A percentile compares a stretch with the other conserved stretches of the same genome.
Conservation (phyloP, 2,888 invertebrate genomes). For the Pammene aurita region DNA sequence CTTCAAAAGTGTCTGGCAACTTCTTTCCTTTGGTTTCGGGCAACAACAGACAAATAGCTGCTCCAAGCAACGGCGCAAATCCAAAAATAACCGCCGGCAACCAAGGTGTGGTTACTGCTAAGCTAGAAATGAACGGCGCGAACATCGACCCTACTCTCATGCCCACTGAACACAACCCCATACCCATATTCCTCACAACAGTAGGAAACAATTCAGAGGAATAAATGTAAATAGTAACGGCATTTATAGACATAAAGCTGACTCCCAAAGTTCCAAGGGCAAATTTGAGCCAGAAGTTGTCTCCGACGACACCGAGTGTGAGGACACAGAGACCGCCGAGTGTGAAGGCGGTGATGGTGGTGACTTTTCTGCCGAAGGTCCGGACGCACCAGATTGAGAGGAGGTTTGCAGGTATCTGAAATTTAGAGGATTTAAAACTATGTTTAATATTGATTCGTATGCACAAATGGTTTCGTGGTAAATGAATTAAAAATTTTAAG, state of each 20-base stretch:
- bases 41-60: slow-evolving; percentile 84
- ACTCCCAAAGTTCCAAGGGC: slow-evolving; percentile 88
- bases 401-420: slow-evolving; percentile 85
- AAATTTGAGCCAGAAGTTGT: slow-evolving; percentile 80
- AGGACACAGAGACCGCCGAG: slow-evolving; percentile 85
- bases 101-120: slow-evolving; percentile 81
- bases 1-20: slow-evolving; percentile 89
- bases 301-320: slow-evolving; percentile 81
- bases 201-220: slow-evolving; percentile 95
- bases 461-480: too few species aligned
- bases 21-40: slow-evolving; percentile 90
- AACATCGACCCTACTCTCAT: slow-evolving; percentile 93
- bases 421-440: neutral
- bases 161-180: slow-evolving; percentile 92
- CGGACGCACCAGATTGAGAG: slow-evolving; percentile 83
- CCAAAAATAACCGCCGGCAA: slow-evolving; percentile 90
- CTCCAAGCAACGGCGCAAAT: slow-evolving; percentile 85
- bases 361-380: slow-evolving; percentile 85
- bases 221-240: slow-evolving; percentile 92
- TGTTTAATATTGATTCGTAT: neutral
- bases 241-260: slow-evolving; percentile 90
- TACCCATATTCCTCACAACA: slow-evolving; percentile 92
- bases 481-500: too few species aligned
- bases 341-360: slow-evolving; percentile 83
- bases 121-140: slow-evolving; percentile 90